Base-by-base conservation (phyloP, 2,797 vertebrate genomes). In the Megaceryle alcyon region DNA sequence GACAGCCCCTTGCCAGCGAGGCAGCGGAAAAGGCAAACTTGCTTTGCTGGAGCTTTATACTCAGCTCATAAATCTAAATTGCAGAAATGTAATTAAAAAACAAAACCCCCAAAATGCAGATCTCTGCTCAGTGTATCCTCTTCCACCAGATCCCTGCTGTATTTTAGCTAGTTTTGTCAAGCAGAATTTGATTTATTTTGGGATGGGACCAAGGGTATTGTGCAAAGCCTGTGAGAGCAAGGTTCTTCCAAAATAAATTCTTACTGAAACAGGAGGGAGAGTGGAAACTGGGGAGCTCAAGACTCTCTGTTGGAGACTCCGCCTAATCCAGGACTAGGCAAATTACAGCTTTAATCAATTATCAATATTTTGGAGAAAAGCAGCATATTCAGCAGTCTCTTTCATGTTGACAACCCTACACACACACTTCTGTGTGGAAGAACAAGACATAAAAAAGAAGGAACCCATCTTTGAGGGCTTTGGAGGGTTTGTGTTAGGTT, bases 41-140 rank as follows among this genome's bases (percentile, higher is more conserved):
- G 56, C 15, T 64, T 72, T 63, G 56, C 19, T 10, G 39, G 26
- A 73, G 29, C 39, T 84, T 82, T 80, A 3, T 31, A 29, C 28
- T 37, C 37, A 49, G 23, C 18, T 41, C 12, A 0, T 16, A 46
- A 84, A 23, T 54, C 29, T 71, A 76, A 90, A 20, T 25, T 2
- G 2, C 10, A 73, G 23, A 70, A 33, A 51, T 0, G 1, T 29
- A 64, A 49, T 21, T 44, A 23, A 69, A 70, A 89, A 60, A 5
- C 13, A 60, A 70, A 41, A 3, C 8, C 23, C 0, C 0, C 3
- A 46, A 46, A 59, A 26, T 4, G 8, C 19, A 65, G 9, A 11
- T 70, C 18, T 78, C 51, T 86, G 10, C 31, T 80, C 4, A 0
- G 20, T 28, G 18, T 26, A 11, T 68, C 25, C 14, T 35, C 18